Base-by-base conservation (phyloP, 2,113 vertebrate species). In the Elaphurus davidianus region DNA sequence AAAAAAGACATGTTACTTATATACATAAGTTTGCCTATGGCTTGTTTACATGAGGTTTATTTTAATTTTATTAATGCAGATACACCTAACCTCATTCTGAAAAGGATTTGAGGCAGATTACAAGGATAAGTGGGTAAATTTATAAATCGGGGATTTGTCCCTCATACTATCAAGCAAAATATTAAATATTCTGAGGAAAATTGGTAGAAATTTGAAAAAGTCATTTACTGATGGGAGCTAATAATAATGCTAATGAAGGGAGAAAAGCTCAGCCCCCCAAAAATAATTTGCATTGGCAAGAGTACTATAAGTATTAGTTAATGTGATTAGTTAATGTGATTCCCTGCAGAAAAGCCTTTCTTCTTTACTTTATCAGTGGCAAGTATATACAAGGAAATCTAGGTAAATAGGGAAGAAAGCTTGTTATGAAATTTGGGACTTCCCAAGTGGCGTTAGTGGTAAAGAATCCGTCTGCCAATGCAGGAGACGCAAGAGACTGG, bases 41-140 rank as follows among this genome's bases (percentile, higher is more conserved):
- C 91, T 94, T 97, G 55, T 96, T 96, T 97, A 85, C 84, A 74
- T 43, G 78, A 6, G 27, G 5, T 43, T 98, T 87, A 62, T 95
- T 97, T 97, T 93, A 88, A 87, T 95, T 97, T 93, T 92, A 86
- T 93, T 96, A 91, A 81, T 83, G 60, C 52, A 91, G 90, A 91
- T 95, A 97, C 16, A 91, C 57, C 84, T 95, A 1, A 1, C 33
- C 57, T 97, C 91, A 30, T 91, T 97, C 83, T 57, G 91, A 93
- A 96, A 93, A 55, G 94, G 50, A 94, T 95, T 89, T 96, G 40
- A 74, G 83, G 87, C 86, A 95, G 78, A 97, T 91, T 97, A 93
- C 55, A 95, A 93, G 86, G 82, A 97, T 93, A 89, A 94, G 55
- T 50, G 40, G 27, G 19, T 95, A 94, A 86, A 85, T 60, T 82